Base-by-base conservation (phyloP, 2,797 vertebrate species). In the Vespertilio murinus region DNA sequence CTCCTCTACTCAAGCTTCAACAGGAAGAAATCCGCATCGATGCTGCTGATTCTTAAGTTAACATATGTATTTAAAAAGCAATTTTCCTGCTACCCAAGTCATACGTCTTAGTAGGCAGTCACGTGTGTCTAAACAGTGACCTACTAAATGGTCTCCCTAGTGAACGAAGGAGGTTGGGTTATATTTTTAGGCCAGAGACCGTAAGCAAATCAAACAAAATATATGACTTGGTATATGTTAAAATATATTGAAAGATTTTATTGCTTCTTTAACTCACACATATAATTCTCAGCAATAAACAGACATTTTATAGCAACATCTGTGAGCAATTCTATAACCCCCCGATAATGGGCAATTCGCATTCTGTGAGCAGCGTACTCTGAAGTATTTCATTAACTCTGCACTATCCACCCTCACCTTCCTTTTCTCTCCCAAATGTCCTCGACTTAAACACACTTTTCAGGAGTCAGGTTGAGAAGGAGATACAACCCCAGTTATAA, bases 231-330 rank as follows among this genome's bases (percentile, higher is more conserved):
- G 45, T 95, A 93, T 10, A 64, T 93, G 85, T 91, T 88, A 80
- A 93, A 97, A 88, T 87, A 90, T 69, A 95, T 38, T 17, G 45
- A 61, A 93, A 95, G 65, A 92, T 94, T 96, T 94, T 95, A 96
- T 64, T 91, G 86, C 79, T 95, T 86, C 65, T 97, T 96, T 93
- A 93, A 97, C 94, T 59, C 90, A 94, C 82, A 75, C 16, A 61
- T 65, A 69, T 80, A 97, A 97, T 96, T 96, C 85, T 80, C 80
- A 97, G 96, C 56, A 94, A 96, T 97, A 96, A 98, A 96, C 69
- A 96, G 90, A 77, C 84, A 59, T 69, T 97, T 97, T 95, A 95
- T 70, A 83, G 94, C 59, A 93, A 95, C 74, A 97, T 81, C 93
- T 88, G 80, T 33, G 22, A 75, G 42, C 45, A 47, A 79, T 33